A percentile compares a stretch with the other conserved stretches of the same genome.
Conservation (phyloP, 2,113 vertebrate species). For the Phoenicopterus ruber region DNA sequence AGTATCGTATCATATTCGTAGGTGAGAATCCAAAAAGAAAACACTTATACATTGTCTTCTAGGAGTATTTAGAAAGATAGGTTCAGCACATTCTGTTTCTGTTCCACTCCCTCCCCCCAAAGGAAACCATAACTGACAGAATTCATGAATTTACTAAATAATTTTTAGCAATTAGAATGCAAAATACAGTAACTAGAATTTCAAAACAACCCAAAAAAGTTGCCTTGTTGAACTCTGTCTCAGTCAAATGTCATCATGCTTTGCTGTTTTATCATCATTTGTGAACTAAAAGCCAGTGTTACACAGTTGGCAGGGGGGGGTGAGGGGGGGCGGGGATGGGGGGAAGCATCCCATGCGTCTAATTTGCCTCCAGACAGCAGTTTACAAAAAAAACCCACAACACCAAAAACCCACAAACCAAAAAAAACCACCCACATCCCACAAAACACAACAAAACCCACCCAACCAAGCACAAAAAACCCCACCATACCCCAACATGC, state of each 20-base stretch:
- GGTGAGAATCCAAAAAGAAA: not conserved
- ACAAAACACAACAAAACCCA: not conserved
- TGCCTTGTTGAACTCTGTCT: not conserved
- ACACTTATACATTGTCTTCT: accelerated
- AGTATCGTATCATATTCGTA: not conserved
- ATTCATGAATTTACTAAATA: not conserved
- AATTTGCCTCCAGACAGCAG: not conserved
- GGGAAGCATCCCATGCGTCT: not conserved
- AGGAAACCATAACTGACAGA: not conserved
- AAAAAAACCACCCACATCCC: not conserved
- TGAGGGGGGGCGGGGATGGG: too few species aligned
- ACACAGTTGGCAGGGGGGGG: accelerated
- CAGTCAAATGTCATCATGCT: not conserved
- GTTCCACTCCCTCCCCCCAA: not conserved
- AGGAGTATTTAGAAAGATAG: not conserved
- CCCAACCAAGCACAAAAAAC: not conserved
- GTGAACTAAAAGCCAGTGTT: not conserved
- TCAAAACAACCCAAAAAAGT: not conserved
- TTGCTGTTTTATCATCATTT: not conserved
- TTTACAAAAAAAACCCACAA: not conserved
- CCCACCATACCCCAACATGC: not conserved
- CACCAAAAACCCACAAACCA: not conserved
- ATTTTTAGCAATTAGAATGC: not conserved
- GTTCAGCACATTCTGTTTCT: not conserved
- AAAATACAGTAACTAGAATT: not conserved